Conservation (phyloP, 1,140 invertebrate genomes). For the Telenomus remus region DNA sequence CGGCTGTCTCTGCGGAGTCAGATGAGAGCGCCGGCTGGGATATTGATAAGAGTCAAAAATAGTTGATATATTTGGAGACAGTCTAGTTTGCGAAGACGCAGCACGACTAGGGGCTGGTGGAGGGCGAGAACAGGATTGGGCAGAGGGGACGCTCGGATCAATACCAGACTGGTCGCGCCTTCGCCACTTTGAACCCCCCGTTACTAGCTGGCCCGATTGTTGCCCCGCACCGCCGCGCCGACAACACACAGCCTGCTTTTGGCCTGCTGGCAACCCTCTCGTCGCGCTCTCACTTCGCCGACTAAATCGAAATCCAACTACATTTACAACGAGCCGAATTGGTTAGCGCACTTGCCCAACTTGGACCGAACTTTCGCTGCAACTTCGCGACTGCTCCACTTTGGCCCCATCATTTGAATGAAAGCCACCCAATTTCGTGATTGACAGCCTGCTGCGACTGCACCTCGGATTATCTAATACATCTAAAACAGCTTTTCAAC, state of each 20-base stretch:
- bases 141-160: constrained; percentile 71
- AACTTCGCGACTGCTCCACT: constrained; percentile 51
- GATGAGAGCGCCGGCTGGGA: no score
- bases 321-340: constrained; percentile 47
- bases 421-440: constrained; percentile 16
- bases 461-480: constrained; percentile 2
- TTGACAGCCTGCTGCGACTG: constrained; percentile 1
- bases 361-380: constrained; percentile 44
- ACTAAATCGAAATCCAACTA: constrained; percentile 51
- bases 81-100: constrained; percentile 59
- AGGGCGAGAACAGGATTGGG: constrained; percentile 57
- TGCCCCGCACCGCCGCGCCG: constrained; percentile 6
- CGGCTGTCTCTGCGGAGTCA: no score
- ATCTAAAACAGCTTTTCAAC: constrained; percentile 2
- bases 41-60: constrained; percentile 5
- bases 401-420: constrained; percentile 27
- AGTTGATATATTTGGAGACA: constrained; percentile 35
- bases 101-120: constrained; percentile 66
- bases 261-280: constrained; percentile 14
- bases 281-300: constrained; percentile 39
- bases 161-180: constrained; percentile 71
- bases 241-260: constrained; percentile 7
- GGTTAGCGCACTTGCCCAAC: constrained; percentile 38
- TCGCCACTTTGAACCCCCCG: constrained; percentile 57
- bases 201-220: constrained; percentile 22